Evolutionary conservation across 2,113 vertebrate genomes (phyloP).

Genomic region (Leptodactylus fuscus): DNA sequence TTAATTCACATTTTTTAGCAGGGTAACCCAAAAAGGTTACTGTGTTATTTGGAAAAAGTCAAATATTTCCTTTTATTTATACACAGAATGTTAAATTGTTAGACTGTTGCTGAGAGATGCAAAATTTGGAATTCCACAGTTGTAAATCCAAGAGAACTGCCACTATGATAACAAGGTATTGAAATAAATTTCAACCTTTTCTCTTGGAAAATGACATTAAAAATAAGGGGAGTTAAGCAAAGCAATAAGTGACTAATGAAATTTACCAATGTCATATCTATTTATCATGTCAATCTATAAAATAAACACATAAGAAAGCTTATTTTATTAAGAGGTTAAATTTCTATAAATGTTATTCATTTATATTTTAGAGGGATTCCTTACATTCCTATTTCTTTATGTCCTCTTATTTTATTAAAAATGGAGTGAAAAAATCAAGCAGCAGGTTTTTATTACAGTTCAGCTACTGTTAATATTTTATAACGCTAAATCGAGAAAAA

Average conservation of each 20-base stretch:
- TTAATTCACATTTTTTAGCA: background rate
- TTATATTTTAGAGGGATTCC: too few relatives aligned
- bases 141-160: background rate
- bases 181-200: background rate
- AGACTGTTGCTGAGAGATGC: constrained; percentile 9
- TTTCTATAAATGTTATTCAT: too few relatives aligned
- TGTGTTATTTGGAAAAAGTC: background rate
- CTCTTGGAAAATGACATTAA: background rate
- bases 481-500: constrained; percentile 27
- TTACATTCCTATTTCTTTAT: too few relatives aligned
- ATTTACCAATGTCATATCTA: too few relatives aligned
- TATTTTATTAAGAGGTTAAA: too few relatives aligned
- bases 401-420: background rate
- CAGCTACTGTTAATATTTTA: constrained; percentile 43
- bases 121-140: background rate
- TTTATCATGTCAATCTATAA: too few relatives aligned
- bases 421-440: background rate
- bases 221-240: too few relatives aligned
- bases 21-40: background rate
- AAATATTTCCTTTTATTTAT: constrained; percentile 23
- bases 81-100: background rate
- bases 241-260: too few relatives aligned
- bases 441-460: background rate
- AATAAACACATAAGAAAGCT: too few relatives aligned
- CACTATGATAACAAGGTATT: background rate